phyloP scores from a whole-genome alignment of 2,113 vertebrate species.

The Arvicanthis niloticus region DNA sequence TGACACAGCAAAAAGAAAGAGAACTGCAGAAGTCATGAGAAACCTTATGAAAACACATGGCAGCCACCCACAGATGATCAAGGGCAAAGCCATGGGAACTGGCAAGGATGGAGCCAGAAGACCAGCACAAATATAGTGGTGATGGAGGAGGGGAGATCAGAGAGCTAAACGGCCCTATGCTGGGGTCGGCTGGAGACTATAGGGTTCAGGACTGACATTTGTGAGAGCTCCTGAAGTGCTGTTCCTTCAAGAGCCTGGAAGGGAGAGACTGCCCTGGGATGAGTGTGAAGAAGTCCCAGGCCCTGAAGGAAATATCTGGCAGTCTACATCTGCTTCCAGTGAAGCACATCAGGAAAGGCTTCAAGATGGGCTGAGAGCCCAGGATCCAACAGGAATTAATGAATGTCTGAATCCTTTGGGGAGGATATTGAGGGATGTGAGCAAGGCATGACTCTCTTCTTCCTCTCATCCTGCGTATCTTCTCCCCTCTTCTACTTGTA shows the following conservation, averaged over 20 bases:
- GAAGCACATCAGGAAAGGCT: slow-evolving; percentile 57
- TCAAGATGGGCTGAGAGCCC: slow-evolving; percentile 50
- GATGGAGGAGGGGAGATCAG: no score
- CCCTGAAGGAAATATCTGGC: slow-evolving; percentile 75
- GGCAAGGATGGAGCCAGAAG: background rate
- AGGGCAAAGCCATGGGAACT: background rate
- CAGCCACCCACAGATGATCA: background rate
- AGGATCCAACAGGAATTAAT: slow-evolving; percentile 59
- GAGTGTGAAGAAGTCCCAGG: slow-evolving; percentile 38
- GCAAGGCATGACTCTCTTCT: background rate
- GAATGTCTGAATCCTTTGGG: slow-evolving; percentile 18
- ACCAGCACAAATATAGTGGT: fast-evolving
- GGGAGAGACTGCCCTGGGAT: background rate
- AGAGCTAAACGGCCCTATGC: background rate
- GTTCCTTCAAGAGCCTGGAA: slow-evolving; percentile 40
- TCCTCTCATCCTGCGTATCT: background rate
- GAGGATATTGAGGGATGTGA: slow-evolving; percentile 1
- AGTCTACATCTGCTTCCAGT: slow-evolving; percentile 58
- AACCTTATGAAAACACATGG: background rate
- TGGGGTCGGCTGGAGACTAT: background rate
- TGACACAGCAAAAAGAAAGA: background rate
- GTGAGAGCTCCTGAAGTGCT: background rate
- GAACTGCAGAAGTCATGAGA: background rate
- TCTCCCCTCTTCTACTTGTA: background rate
- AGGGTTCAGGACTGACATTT: background rate